Conservation (phyloP, 2,888 invertebrate species). For the Scaptodrosophila latifasciaeformis region DNA sequence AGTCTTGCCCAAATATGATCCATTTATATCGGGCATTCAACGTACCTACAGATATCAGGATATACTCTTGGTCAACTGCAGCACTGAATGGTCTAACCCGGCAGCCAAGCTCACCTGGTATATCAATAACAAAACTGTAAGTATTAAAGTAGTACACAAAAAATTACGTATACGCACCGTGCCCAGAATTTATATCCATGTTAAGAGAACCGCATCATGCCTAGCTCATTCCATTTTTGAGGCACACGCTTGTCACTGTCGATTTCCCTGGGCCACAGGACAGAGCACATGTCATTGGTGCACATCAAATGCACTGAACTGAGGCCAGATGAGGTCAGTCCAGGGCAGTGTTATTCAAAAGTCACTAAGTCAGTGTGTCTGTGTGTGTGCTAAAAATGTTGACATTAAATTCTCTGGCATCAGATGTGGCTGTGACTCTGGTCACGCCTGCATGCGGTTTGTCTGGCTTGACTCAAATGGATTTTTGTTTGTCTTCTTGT, state of each 20-base stretch:
- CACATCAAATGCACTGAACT: neutral
- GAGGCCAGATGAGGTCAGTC: constrained; percentile 9
- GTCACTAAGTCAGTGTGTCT: neutral
- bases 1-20: constrained; percentile 74
- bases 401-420: constrained; percentile 15
- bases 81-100: constrained; percentile 75
- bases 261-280: constrained; percentile 23
- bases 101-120: constrained; percentile 74
- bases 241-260: constrained; percentile 14
- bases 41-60: constrained; percentile 73
- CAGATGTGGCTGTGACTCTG: neutral
- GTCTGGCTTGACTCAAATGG: constrained; percentile 12
- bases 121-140: constrained; percentile 75
- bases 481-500: constrained; percentile 6
- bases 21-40: constrained; percentile 71
- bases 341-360: constrained; percentile 4
- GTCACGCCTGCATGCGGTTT: constrained; percentile 24
- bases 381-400: constrained; percentile 21
- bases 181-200: neutral
- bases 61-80: constrained; percentile 74
- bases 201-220: constrained; percentile 12
- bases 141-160: constrained; percentile 44
- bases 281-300: constrained; percentile 3
- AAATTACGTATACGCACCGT: constrained; percentile 26
- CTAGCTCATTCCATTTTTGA: constrained; percentile 34